A percentile compares a stretch with the other conserved stretches of the same genome.
Conservation (phyloP, 2,888 invertebrate genomes). For the Oscheius myriophilus region DNA sequence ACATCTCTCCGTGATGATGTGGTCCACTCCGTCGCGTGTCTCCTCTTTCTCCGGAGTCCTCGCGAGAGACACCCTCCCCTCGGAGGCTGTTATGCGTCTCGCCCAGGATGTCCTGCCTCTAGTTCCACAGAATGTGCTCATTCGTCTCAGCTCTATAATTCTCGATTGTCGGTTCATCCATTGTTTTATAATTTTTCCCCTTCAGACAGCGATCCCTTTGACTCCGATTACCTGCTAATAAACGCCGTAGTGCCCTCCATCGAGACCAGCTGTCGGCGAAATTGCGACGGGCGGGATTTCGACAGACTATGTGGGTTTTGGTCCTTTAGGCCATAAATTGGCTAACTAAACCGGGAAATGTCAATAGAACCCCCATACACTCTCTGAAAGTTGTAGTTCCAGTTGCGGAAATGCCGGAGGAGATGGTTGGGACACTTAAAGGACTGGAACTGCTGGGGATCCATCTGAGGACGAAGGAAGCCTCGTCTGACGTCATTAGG, state of each 20-base stretch:
- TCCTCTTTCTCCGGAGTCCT: conserved; percentile 18
- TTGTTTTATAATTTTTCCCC: background rate
- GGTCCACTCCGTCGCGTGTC: conserved; percentile 14
- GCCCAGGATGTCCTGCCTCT: conserved; percentile 1
- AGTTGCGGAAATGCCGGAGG: conserved; percentile 19
- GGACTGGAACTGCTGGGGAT: conserved; percentile 25
- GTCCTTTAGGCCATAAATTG: background rate
- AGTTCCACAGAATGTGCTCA: background rate
- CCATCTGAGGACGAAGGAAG: conserved; percentile 27
- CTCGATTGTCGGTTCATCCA: conserved; percentile 15
- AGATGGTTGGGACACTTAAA: conserved; percentile 20
- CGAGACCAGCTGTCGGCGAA: conserved; percentile 4
- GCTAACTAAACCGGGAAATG: too few species aligned
- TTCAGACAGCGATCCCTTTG: conserved; percentile 30
- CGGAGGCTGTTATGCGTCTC: conserved; percentile 15
- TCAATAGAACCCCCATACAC: too few species aligned
- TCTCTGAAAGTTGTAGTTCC: background rate
- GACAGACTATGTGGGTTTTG: background rate
- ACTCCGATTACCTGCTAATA: conserved; percentile 25
- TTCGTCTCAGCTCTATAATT: conserved; percentile 23
- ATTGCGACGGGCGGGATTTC: background rate
- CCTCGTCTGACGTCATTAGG: conserved; percentile 20
- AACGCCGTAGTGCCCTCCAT: conserved; percentile 26
- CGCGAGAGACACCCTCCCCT: conserved; percentile 3
- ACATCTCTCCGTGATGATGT: conserved; percentile 26